Evolutionary conservation across 30 jellyfish, hydroid and myxozoan genomes (phyloP), one percentile per base, ranked within the genome.

Genomic region (Hydractinia symbiolongicarpus): DNA sequence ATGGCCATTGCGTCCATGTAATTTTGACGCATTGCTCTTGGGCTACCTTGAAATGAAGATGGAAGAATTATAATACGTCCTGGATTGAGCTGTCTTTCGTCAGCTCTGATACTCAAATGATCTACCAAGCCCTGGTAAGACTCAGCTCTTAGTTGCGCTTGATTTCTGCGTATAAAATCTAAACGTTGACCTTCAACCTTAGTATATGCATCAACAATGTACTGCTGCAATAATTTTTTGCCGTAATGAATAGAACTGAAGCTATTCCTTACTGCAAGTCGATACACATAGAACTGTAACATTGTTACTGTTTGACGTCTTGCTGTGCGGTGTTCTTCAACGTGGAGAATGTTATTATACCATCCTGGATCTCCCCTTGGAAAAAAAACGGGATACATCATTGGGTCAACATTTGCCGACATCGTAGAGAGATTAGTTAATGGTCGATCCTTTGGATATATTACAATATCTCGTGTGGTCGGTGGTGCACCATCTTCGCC

Each of bases 1-100:
- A 67, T 50, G 5, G 90, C 82, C 86, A 85, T 85, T 19, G 78
- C 91, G 55, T 79, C 90, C 61, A 61, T 69, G 79, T 30, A 85
- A 61, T 78, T 78, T 53, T 86, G 82, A 14, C 60, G 17, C 85
- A 79, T 78, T 55, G 73, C 13, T 68, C 94, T 79, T 50, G 82
- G 90, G 54, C 44, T 30, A 30, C 44, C 86, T 82, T 10, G 44
- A 56, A 61, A 82, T 13, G 76, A 14, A 49, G 86, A 53, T 16
- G 90, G 90, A 61, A 30, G 44, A 30, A 30, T 30, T 30, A 30
- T 30, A 30, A 30, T 30, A 30, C 44, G 44, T 30, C 44, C 44
- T 30, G 44, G 44, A 30, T 30, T 30, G 44, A 30, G 44, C 44
- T 30, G 44, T 30, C 44, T 30, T 30, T 30, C 44, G 44, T 30